Evolutionary conservation across 2,888 invertebrate genomes (phyloP), one percentile per base, ranked within the genome.

Genomic region (Ornithoptera alexandrae): DNA sequence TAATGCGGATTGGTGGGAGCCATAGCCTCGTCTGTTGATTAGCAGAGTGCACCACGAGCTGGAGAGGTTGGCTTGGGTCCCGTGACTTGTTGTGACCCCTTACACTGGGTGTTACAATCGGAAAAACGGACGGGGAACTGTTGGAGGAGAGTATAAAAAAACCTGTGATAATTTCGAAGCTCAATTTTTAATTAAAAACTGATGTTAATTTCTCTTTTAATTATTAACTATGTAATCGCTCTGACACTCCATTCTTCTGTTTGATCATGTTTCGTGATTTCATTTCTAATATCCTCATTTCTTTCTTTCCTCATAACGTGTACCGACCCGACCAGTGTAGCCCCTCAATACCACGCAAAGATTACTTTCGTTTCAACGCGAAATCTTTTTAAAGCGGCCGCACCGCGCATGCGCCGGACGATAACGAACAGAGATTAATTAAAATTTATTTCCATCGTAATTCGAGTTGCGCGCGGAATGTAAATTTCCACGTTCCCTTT

Each of bases 271-370:
- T 20, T 17, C 60, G 22, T 24, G 24, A 10, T 50, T 64, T 50
- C 50, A 20, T 42, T 50, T 56, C 64, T 64, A 39, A 5, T 63
- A 59, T 64, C 53, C 20, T 15, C 42, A 46, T 39, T 22, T 5
- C 36, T 68, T 62, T 62, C 60, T 59, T 59, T 39, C 20, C 46
- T 57, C 17, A 22, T 50, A 36, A 68, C 68, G 46, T 64, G 59
- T 36, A 59, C n/a, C n/a, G n/a, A n/a, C n/a, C n/a, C 65, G 65
- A 50, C 57, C 50, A 63, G 58, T 73, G 74, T 69, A 73, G 72
- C 71, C 30, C 30, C 30, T 73, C 74, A 75, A 78, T 79, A 78
- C 75, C 74, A 76, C 75, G 75, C 73, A 74, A 77, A 72, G 72
- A 76, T 74, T 76, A 74, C 69, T 73, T 73, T 73, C 67, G 74